phyloP scores from a whole-genome alignment of 1,140 invertebrate species.

The Drosophila busckii region DNA sequence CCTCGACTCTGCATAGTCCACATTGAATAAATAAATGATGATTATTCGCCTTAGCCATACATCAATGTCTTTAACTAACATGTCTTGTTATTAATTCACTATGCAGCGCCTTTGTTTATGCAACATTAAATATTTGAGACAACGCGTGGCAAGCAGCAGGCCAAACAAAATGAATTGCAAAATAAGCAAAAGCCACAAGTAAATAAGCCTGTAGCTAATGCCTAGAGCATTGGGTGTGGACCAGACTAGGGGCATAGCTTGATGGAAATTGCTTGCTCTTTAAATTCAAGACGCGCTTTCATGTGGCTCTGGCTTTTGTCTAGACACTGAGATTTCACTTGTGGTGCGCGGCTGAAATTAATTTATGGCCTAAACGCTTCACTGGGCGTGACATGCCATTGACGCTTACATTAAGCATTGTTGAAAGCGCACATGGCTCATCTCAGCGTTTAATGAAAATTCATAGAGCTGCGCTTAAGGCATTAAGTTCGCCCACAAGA shows the following conservation, averaged over 20 bases:
- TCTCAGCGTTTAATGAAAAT: slow-evolving; percentile 43
- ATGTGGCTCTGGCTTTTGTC: slow-evolving; percentile 41
- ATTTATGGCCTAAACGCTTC: slow-evolving; percentile 62
- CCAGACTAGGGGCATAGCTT: not conserved
- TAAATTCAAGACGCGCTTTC: slow-evolving; percentile 59
- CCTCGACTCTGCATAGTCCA: too few relatives aligned
- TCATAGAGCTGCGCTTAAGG: slow-evolving; percentile 27
- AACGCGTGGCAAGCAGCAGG: not conserved
- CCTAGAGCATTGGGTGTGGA: not conserved
- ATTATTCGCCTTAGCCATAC: too few relatives aligned
- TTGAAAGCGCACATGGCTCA: slow-evolving; percentile 60
- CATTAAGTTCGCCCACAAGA: not conserved
- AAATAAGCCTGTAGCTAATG: slow-evolving; percentile 17
- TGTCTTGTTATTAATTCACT: too few relatives aligned
- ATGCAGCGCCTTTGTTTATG: slow-evolving; percentile 18
- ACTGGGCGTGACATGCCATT: slow-evolving; percentile 51
- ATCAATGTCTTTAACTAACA: too few relatives aligned
- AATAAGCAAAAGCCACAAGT: slow-evolving; percentile 5
- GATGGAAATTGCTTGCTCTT: slow-evolving; percentile 25
- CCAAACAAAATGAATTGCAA: slow-evolving; percentile 28
- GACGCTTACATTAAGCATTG: slow-evolving; percentile 57
- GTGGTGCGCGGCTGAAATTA: slow-evolving; percentile 48
- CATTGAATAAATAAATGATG: too few relatives aligned
- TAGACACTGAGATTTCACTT: slow-evolving; percentile 69
- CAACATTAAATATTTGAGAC: slow-evolving; percentile 12